Percentiles rank a stretch among this genome's conserved stretches.
Evolutionary conservation across 2,888 invertebrate genomes (phyloP).

Genomic region (Hirtodrosophila duncani): DNA sequence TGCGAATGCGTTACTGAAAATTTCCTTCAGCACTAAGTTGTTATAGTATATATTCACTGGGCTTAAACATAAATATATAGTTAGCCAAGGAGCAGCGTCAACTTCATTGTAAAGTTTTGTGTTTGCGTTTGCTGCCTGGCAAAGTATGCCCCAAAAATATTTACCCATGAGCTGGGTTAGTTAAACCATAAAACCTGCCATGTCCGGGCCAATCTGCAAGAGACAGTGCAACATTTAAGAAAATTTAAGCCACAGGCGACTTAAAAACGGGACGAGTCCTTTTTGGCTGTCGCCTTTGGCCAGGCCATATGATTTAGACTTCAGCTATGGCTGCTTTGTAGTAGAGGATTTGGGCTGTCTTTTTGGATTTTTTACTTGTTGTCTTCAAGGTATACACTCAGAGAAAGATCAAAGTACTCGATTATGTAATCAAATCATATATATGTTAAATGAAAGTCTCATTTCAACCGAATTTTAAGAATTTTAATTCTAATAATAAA

Average conservation of each 20-base stretch:
- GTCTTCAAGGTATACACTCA: conserved; percentile 42
- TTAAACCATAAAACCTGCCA: conserved; percentile 70
- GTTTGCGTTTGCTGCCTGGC: too few species aligned
- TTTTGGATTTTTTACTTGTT: conserved; percentile 45
- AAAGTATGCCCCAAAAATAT: conserved; percentile 70
- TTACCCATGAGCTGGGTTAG: conserved; percentile 72
- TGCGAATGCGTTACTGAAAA: conserved; percentile 61
- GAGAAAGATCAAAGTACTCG: conserved; percentile 28
- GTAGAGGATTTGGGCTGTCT: conserved; percentile 47
- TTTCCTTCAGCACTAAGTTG: conserved; percentile 59
- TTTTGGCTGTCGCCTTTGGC: conserved; percentile 23
- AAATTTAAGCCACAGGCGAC: conserved; percentile 71
- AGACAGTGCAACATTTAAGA: conserved; percentile 69
- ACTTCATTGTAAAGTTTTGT: conserved; percentile 57
- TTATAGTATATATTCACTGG: conserved; percentile 42
- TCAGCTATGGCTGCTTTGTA: conserved; percentile 26
- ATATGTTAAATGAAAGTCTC: background rate
- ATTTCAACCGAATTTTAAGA: too few species aligned
- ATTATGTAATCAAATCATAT: background rate
- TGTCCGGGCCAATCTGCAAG: conserved; percentile 29
- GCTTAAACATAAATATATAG: conserved; percentile 38
- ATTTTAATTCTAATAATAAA: too few species aligned
- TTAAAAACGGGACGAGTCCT: conserved; percentile 57
- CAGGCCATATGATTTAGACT: conserved; percentile 61
- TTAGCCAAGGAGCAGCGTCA: conserved; percentile 28